Evolutionary conservation across 1,140 invertebrate genomes (phyloP).

Genomic region (Cephus cinctus): DNA sequence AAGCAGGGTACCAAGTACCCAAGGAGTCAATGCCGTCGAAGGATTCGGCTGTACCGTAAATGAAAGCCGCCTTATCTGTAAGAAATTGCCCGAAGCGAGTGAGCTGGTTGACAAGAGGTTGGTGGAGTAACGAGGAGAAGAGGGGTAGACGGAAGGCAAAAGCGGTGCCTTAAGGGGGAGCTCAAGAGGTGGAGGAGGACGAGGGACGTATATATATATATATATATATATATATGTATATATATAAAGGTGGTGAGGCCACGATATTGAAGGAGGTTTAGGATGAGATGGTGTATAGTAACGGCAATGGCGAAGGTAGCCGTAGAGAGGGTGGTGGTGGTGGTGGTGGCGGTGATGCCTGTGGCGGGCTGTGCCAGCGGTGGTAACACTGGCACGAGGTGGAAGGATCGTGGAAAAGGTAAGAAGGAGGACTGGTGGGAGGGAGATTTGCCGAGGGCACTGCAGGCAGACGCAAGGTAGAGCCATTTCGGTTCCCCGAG

Average conservation of each 20-base stretch:
- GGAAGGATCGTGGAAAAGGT: no score
- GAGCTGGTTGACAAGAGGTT: conserved; percentile 9
- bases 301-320: no score
- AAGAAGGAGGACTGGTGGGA: neutral
- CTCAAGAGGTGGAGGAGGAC: neutral
- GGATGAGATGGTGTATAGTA: no score
- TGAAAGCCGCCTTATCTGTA: conserved; percentile 4
- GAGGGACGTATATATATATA: conserved; percentile 1
- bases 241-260: no score
- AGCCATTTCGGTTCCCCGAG: conserved; percentile 41
- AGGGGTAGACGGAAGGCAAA: no score
- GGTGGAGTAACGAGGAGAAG: conserved; percentile 1
- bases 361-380: no score
- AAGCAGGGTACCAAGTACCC: no score
- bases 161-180: neutral
- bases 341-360: no score
- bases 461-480: conserved; percentile 46
- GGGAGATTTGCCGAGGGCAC: conserved; percentile 28
- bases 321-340: no score
- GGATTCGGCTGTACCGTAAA: neutral
- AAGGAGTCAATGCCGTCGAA: neutral
- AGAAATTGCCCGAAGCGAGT: conserved; percentile 12
- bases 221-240: no score
- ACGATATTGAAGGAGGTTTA: neutral
- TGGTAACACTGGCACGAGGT: no score